phyloP scores from a whole-genome alignment of 2,888 invertebrate genomes.

The Lochmaea capreae region DNA sequence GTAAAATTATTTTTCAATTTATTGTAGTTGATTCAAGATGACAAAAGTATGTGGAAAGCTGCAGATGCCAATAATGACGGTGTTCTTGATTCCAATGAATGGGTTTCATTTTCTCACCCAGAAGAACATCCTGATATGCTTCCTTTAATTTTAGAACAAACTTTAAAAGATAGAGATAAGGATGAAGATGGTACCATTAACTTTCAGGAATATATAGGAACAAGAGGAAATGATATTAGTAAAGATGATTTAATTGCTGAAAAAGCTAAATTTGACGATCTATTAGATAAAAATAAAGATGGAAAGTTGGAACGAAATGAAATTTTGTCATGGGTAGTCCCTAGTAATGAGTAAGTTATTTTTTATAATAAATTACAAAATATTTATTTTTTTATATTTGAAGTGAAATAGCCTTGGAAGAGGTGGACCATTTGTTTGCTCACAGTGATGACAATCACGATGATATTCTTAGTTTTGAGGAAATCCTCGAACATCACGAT shows the following conservation, averaged over 20 bases:
- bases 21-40: conserved; percentile 74
- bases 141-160: conserved; percentile 81
- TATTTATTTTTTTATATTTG: conserved; percentile 8
- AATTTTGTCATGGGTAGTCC: conserved; percentile 89
- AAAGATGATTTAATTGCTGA: conserved; percentile 79
- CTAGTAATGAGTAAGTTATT: conserved; percentile 83
- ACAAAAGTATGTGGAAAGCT: conserved; percentile 85
- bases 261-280: conserved; percentile 86
- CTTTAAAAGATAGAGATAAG: conserved; percentile 85
- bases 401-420: conserved; percentile 89
- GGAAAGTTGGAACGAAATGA: conserved; percentile 83
- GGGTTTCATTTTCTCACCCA: conserved; percentile 90
- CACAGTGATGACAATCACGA: conserved; percentile 89
- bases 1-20: conserved; percentile 1
- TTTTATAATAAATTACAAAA: background rate
- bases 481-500: conserved; percentile 86
- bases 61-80: conserved; percentile 90
- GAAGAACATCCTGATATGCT: conserved; percentile 93
- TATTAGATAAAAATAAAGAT: conserved; percentile 87
- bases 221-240: conserved; percentile 75
- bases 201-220: conserved; percentile 85
- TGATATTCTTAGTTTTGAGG: conserved; percentile 80
- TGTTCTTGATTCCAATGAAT: conserved; percentile 80
- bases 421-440: conserved; percentile 90
- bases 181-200: conserved; percentile 87